These are phyloP conservation scores for Mactromeris polynyma DNA, from an alignment of 2,888 invertebrate genomes.

Conservation along the genomic window DNA sequence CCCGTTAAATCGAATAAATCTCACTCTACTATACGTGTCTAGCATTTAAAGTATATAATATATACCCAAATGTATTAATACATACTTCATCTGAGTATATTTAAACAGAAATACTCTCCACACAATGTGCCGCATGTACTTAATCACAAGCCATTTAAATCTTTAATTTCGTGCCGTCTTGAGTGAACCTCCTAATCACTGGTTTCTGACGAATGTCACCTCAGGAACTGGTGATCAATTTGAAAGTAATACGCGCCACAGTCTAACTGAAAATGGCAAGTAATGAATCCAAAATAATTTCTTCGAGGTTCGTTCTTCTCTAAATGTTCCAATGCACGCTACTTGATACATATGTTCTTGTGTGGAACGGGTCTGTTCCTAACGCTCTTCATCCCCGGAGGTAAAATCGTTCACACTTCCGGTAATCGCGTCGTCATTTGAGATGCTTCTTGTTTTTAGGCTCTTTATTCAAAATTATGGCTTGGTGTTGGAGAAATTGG, in stretches of 20 bases:
- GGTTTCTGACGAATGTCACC: slow-evolving; percentile 32
- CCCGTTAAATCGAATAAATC: no score
- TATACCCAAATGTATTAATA: no score
- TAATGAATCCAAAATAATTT: slow-evolving; percentile 46
- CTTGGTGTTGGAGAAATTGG: not conserved
- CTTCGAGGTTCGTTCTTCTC: slow-evolving; percentile 20
- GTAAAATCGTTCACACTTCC: slow-evolving; percentile 29
- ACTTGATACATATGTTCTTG: slow-evolving; percentile 56
- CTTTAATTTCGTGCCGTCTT: not conserved
- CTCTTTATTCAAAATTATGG: slow-evolving; percentile 20
- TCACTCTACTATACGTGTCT: no score
- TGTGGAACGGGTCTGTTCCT: slow-evolving; percentile 26
- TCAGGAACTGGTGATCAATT: slow-evolving; percentile 51
- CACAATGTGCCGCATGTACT: not conserved
- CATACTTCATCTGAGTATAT: no score
- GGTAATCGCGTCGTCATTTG: slow-evolving; percentile 9
- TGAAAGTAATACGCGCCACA: slow-evolving; percentile 60
- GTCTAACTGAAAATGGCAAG: slow-evolving; percentile 55
- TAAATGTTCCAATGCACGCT: slow-evolving; percentile 48
- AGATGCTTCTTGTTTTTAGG: slow-evolving; percentile 17
- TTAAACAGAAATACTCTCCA: no score
- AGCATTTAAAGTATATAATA: no score
- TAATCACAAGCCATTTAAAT: not conserved
- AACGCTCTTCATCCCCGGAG: slow-evolving; percentile 35
- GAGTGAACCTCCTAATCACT: slow-evolving; percentile 20